Conservation (phyloP, 2,888 invertebrate genomes). For the Amitus sp. region DNA sequence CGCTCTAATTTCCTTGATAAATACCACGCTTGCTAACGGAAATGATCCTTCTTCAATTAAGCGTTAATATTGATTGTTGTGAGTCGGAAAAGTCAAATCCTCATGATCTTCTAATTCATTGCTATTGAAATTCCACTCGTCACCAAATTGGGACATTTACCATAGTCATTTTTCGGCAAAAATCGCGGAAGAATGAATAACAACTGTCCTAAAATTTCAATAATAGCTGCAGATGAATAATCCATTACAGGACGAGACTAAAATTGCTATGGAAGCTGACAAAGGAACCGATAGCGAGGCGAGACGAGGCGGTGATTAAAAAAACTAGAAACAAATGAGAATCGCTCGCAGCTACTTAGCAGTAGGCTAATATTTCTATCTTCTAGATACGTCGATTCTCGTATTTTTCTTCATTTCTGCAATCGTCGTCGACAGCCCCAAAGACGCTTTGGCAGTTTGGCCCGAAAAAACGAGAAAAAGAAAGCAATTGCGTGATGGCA, state of each 20-base stretch:
- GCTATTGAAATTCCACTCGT: no score
- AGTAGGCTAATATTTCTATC: conserved; percentile 40
- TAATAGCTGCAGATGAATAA: conserved; percentile 4
- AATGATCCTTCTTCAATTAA: no score
- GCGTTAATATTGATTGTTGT: no score
- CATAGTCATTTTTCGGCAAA: no score
- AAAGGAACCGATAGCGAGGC: no score
- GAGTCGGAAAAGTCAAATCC: no score
- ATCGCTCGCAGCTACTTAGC: conserved; percentile 50
- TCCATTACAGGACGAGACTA: conserved; percentile 4
- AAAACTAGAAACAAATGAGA: conserved; percentile 55
- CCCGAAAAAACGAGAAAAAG: conserved; percentile 1
- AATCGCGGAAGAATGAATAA: no score
- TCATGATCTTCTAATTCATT: no score
- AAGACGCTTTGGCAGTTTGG: not conserved
- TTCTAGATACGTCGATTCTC: conserved; percentile 5
- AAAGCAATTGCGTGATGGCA: no score
- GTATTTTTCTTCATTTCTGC: not conserved
- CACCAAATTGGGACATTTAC: no score
- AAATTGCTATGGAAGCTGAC: conserved; percentile 6
- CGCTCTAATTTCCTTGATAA: no score
- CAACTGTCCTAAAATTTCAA: not conserved
- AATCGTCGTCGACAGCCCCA: not conserved
- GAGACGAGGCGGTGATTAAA: conserved; percentile 44
- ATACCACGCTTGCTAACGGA: no score